Conservation (phyloP, 2,797 vertebrate species). For the Dermochelys coriacea region DNA sequence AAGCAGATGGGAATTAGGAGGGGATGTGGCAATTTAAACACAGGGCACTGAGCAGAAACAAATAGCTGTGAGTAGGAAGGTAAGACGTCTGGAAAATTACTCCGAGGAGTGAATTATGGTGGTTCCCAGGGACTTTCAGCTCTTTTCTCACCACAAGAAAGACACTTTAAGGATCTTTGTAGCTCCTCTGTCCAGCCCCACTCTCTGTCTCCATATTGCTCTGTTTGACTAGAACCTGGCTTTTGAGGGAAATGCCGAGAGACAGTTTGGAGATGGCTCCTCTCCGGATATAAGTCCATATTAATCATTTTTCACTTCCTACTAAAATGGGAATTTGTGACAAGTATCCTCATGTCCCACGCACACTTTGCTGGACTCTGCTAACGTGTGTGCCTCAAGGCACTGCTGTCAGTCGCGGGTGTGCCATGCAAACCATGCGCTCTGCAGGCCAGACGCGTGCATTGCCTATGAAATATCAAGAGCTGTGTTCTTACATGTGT, state of each 20-base stretch:
- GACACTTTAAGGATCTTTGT: neutral
- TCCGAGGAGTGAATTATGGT: neutral
- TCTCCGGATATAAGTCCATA: rapidly evolving
- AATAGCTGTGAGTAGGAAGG: neutral
- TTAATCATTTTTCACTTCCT: neutral
- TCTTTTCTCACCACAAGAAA: neutral
- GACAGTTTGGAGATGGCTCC: neutral
- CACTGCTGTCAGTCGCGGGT: neutral
- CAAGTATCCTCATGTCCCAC: neutral
- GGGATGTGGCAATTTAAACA: conserved; percentile 6
- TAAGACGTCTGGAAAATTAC: neutral
- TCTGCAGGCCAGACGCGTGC: neutral
- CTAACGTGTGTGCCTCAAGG: rapidly evolving
- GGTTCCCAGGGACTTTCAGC: neutral
- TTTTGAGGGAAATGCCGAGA: neutral
- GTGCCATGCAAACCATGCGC: rapidly evolving
- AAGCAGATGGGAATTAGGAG: conserved; percentile 64
- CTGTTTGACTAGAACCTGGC: neutral
- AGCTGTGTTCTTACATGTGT: neutral
- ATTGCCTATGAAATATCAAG: neutral
- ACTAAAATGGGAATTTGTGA: neutral
- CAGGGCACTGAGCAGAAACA: neutral
- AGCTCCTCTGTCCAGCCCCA: neutral
- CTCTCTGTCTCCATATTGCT: neutral
- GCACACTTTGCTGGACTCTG: neutral